These are phyloP conservation scores for Lichenostomus cassidix DNA, from an alignment of 2,113 vertebrate genomes.

Conservation along the genomic window DNA sequence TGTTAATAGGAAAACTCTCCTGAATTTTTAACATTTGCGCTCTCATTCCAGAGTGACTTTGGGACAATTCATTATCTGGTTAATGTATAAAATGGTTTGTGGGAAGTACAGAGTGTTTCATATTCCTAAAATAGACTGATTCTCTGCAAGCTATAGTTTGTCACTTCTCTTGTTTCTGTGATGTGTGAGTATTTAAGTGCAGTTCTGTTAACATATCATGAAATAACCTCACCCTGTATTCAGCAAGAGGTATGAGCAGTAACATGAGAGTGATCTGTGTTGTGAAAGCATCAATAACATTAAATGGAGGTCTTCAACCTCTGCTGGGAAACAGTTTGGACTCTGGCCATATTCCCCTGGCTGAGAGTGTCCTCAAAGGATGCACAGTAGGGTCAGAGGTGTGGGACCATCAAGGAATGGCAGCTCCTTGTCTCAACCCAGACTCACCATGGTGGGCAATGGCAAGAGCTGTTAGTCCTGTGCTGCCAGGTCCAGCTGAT, in stretches of 20 bases:
- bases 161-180: not conserved
- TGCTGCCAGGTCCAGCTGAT: not conserved
- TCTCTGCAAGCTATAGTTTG: not conserved
- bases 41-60: not conserved
- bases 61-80: not conserved
- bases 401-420: not conserved
- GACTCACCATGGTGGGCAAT: not conserved
- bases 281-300: not conserved
- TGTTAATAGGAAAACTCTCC: conserved; percentile 30
- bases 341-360: not conserved
- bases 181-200: not conserved
- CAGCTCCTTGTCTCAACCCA: not conserved
- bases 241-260: not conserved
- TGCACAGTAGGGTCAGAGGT: not conserved
- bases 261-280: not conserved
- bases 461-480: not conserved
- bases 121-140: not conserved
- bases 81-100: conserved; percentile 2
- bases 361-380: not conserved
- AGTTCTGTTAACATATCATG: not conserved
- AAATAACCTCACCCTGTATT: not conserved
- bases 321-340: not conserved
- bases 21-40: not conserved
- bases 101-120: not conserved
- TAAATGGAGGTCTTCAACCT: not conserved